Percentiles rank a stretch among this genome's conserved stretches.
phyloP scores from a whole-genome alignment of 2,113 vertebrate species.

The Lycocorax pyrrhopterus region DNA sequence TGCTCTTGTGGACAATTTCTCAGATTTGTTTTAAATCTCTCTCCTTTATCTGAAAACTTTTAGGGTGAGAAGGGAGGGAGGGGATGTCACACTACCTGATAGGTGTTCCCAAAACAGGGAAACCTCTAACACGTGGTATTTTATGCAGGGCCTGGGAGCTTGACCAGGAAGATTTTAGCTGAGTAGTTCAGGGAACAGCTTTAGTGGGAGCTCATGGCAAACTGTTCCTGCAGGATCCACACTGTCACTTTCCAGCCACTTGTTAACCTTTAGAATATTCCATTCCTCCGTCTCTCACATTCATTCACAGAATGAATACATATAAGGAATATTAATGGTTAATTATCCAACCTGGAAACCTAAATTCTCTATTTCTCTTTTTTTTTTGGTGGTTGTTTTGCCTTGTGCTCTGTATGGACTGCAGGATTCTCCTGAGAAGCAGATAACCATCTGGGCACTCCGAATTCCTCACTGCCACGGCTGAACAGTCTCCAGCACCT shows the following conservation, averaged over 20 bases:
- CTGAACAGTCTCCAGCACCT: background rate
- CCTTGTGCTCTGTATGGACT: background rate
- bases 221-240: background rate
- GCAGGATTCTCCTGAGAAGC: background rate
- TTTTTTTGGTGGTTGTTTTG: background rate
- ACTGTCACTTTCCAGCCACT: background rate
- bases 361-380: background rate
- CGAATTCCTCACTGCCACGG: background rate
- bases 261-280: background rate
- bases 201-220: background rate
- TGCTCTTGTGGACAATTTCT: background rate
- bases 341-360: background rate
- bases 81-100: background rate
- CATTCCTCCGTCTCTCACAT: background rate
- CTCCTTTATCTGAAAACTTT: background rate
- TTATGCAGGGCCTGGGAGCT: background rate
- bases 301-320: background rate
- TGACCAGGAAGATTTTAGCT: background rate
- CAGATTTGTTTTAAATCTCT: background rate
- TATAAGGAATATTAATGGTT: background rate
- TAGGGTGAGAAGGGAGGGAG: background rate
- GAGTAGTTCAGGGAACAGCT: background rate
- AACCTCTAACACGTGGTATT: background rate
- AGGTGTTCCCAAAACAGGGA: background rate
- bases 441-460: slow-evolving; percentile 12